These are phyloP conservation scores for Bujurquina vittata DNA, from an alignment of 2,113 vertebrate species.

Conservation along the genomic window DNA sequence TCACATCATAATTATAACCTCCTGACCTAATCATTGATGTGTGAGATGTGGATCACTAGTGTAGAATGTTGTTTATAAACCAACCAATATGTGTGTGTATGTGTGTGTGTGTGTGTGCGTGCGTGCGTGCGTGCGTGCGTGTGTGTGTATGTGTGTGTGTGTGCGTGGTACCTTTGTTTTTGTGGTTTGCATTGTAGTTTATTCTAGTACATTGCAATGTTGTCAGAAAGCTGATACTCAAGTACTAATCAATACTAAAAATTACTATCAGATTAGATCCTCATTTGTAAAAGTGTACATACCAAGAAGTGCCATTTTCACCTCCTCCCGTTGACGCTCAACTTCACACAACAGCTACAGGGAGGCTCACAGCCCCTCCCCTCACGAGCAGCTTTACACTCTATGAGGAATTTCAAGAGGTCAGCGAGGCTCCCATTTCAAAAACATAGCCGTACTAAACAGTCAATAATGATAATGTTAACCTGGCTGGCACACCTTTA, in stretches of 20 bases:
- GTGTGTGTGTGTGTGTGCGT: no score
- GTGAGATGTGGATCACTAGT: not conserved
- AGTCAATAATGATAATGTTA: not conserved
- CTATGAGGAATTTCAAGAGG: not conserved
- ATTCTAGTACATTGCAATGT: not conserved
- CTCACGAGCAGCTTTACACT: not conserved
- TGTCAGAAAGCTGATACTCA: not conserved
- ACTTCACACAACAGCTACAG: not conserved
- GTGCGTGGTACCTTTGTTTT: not conserved
- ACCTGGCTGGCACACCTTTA: not conserved
- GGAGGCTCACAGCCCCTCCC: not conserved
- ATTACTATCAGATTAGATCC: no score
- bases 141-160: no score
- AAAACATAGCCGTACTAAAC: not conserved
- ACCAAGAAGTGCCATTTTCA: not conserved
- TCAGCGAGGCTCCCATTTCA: not conserved
- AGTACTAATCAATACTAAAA: no score
- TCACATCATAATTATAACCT: not conserved
- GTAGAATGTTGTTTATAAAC: conserved; percentile 13
- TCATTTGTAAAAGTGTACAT: no score
- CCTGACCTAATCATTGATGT: not conserved
- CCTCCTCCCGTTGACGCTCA: not conserved
- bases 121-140: no score
- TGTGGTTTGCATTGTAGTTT: not conserved
- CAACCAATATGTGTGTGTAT: not conserved